Base-by-base conservation (phyloP, 37 sponge, comb jelly and placozoan species). In the Petrosia ficiformis region DNA sequence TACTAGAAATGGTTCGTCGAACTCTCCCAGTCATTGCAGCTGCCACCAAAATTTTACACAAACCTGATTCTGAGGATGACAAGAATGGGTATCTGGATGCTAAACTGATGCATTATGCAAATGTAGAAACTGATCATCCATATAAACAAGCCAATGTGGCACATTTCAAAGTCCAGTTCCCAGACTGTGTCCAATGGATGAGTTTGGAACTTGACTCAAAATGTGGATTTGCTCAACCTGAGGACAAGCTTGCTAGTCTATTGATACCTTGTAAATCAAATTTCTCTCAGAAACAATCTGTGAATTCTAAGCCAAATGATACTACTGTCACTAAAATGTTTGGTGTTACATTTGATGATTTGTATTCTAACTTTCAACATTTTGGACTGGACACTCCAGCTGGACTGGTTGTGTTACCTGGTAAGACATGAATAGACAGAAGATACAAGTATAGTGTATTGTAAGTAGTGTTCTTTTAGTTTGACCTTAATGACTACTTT, bases 41-140 rank as follows among this genome's bases (percentile, higher is more conserved):
- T 10, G 81, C 80, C 35, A 48, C 68, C 35, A 73, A 65, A 30
- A 22, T 1, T 26, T 70, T 69, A 1, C 39, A 1, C 21, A 38
- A 39, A 28, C n/a, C n/a, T n/a, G n/a, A n/a, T n/a, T 40, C 58
- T 32, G 41, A 31, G 0, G 42, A 32, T 21, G 4, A 39, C 3
- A 22, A 52, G 26, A 35, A 67, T 11, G 66, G 43, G 10, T 84
- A 84, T 71, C 67, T 58, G 8, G 77, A 81, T 63, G 64, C 83
- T 24, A 67, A 76, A 28, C 81, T 68, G 42, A 65, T 82, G 42
- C 91, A 94, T 69, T 86, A 89, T 44, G 92, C 91, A 38, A 79
- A 79, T 3, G 73, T 96, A 11, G 97, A 96, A 70, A 93, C 94
- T 1, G 94, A 93, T 4, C 97, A 96, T 73, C 97, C 97, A 3